phyloP scores from a whole-genome alignment of 2,113 vertebrate species.

The Budorcas taxicolor region DNA sequence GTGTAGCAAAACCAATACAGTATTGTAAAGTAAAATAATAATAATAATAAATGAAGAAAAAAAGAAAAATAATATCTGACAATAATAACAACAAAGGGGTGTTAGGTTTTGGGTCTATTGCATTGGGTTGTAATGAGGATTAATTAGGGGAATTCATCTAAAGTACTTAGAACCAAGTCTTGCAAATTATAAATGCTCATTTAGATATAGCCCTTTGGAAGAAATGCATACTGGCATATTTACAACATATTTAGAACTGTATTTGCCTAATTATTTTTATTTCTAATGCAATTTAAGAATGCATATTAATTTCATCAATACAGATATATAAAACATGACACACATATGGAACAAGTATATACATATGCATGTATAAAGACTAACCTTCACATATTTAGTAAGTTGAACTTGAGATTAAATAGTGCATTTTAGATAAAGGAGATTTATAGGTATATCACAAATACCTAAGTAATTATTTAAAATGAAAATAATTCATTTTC shows the following conservation, averaged over 20 bases:
- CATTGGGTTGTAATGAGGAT: not conserved
- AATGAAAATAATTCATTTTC: not conserved
- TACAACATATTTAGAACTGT: not conserved
- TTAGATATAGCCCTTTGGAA: not conserved
- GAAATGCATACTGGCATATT: not conserved
- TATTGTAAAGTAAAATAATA: no score
- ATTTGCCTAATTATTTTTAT: not conserved
- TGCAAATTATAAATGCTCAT: not conserved
- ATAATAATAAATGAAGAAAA: no score
- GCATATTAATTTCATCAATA: not conserved
- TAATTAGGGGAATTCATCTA: not conserved
- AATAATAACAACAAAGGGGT: not conserved
- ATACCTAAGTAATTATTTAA: not conserved
- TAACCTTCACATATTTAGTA: not conserved
- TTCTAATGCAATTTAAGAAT: not conserved
- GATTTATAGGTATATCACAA: not conserved
- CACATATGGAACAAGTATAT: not conserved
- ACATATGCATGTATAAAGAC: not conserved
- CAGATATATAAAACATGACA: not conserved
- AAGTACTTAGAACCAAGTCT: not conserved
- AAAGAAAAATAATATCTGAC: not conserved
- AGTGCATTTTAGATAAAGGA: not conserved
- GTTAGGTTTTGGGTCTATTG: not conserved
- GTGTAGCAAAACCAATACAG: no score
- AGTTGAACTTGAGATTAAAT: not conserved